Percentiles rank a stretch among this genome's conserved stretches.
These are phyloP conservation scores for rabbit (Oryctolagus cuniculus) DNA, from an alignment of 2,113 vertebrate genomes.

Conservation along the genomic window mOryCun1.1 NC_091441.1:85204501-85205000, in stretches of 20 bases:
- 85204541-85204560: not conserved
- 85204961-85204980: slow-evolving; percentile 11
- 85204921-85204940: slow-evolving; percentile 42
- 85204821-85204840: not conserved
- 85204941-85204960: slow-evolving; percentile 39
- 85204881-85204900: too few relatives aligned
- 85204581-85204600: not conserved
- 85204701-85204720: not conserved
- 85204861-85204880: too few relatives aligned
- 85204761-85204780: not conserved
- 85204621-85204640: not conserved
- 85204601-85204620: slow-evolving; percentile 10
- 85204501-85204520: too few relatives aligned
- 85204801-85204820: not conserved
- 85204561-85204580: not conserved
- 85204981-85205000: slow-evolving; percentile 31
- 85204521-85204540: not conserved
- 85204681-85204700: not conserved
- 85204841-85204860: not conserved
- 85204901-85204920: not conserved
- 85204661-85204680: not conserved
- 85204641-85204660: not conserved
- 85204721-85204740: slow-evolving; percentile 4
- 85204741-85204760: too few relatives aligned
- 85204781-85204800: slow-evolving; percentile 12